Percentiles rank a stretch among this genome's conserved stretches.
phyloP scores from a whole-genome alignment of 1,140 invertebrate genomes.

The Penaeus chinensis region DNA sequence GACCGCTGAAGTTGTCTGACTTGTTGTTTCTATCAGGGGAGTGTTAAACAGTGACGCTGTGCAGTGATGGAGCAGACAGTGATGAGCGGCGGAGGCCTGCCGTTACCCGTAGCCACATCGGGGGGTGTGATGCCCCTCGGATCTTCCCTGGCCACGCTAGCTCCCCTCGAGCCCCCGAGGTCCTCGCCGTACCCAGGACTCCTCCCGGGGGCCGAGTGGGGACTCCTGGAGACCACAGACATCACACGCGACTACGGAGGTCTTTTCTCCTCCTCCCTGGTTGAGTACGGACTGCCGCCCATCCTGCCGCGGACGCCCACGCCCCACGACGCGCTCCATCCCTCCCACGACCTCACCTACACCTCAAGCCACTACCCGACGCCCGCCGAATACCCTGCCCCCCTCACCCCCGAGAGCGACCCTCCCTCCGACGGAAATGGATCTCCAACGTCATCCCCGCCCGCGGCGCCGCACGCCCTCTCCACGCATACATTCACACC shows the following conservation, averaged over 20 bases:
- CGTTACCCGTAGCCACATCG: constrained; percentile 18
- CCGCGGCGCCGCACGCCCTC: neutral
- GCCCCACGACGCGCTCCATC: constrained; percentile 40
- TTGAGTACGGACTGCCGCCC: constrained; percentile 53
- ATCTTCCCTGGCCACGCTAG: constrained; percentile 46
- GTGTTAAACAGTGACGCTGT: neutral
- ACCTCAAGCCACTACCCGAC: constrained; percentile 30
- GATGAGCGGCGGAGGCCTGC: constrained; percentile 22
- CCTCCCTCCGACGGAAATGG: constrained; percentile 45
- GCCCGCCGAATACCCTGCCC: constrained; percentile 39
- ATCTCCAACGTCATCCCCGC: constrained; percentile 40
- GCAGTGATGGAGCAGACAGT: constrained; percentile 40
- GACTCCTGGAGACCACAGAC: constrained; percentile 40
- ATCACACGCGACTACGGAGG: constrained; percentile 55
- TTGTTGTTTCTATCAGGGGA: neutral
- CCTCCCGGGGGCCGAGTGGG: constrained; percentile 44
- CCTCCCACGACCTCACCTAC: constrained; percentile 34
- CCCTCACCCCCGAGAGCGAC: constrained; percentile 58
- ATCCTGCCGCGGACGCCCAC: constrained; percentile 50
- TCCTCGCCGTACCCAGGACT: constrained; percentile 40
- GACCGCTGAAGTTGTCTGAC: neutral
- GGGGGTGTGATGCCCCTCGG: constrained; percentile 34
- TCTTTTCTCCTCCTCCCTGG: constrained; percentile 55
- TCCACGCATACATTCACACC: constrained; percentile 26
- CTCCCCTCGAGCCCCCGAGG: constrained; percentile 49